Base-by-base conservation (phyloP, 2,888 invertebrate species). In the Mesorhabditis sp. region DNA sequence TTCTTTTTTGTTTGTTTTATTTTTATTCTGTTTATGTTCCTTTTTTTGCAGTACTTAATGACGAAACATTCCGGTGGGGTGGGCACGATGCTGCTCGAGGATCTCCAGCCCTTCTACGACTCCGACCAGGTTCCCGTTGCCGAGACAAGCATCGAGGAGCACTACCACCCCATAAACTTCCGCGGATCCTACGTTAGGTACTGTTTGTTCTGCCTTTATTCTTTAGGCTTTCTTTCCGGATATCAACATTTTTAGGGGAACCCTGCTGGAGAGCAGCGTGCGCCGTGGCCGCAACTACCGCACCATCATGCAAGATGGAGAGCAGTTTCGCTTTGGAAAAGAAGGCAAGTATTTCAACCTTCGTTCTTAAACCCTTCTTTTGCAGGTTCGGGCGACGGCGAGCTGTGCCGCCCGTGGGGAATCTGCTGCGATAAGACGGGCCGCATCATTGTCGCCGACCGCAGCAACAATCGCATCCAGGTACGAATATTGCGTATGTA, bases 381-480 rank as follows among this genome's bases (percentile, higher is more conserved):
- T 58, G 62, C 62, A 65, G 75, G 76, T 44, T 67, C 67, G n/a
- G 76, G 76, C 5, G 76, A 78, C 45, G 78, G 76, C 65, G 75
- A 78, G 65, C 71, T 77, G 43, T 78, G 76, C 78, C 82, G 87
- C 13, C 88, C 88, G 4, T 88, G 88, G 88, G 88, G 88, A 45
- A 81, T 91, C 41, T 92, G 93, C 83, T 93, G 92, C 43, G 92
- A 92, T 83, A 90, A 90, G 13, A 91, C 92, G 74, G 93, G 94
- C 0, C 90, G 92, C 85, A 90, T 95, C 28, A 86, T 90, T 43
- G 88, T 91, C 4, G 90, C 90, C 13, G 91, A 91, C 81, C 86
- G 91, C 66, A 90, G 94, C 90, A 95, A 95, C 73, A 90, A 95
- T 79, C 92, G 94, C 42, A 90, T 94, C 72, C 92, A 93, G 71